These are phyloP conservation scores for Alauda arvensis DNA, from an alignment of 2,797 vertebrate genomes.

Conservation along the genomic window DNA sequence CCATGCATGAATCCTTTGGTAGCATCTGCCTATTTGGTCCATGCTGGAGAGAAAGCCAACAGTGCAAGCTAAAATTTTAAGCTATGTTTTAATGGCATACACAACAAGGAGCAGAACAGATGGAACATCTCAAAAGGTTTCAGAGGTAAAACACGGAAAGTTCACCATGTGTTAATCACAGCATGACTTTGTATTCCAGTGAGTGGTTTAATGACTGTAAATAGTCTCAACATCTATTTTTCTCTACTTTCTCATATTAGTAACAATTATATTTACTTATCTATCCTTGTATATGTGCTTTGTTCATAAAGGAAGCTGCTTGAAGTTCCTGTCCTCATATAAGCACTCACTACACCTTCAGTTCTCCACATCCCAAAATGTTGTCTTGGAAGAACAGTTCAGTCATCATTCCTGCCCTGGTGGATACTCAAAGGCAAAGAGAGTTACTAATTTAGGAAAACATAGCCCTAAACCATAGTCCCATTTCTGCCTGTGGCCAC, in stretches of 20 bases:
- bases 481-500: not conserved
- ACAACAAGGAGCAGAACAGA: not conserved
- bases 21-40: not conserved
- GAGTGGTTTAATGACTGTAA: not conserved
- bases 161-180: not conserved
- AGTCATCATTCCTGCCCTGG: not conserved
- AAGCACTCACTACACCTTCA: rapidly evolving
- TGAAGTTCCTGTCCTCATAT: not conserved
- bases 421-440: not conserved
- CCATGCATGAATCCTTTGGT: not conserved
- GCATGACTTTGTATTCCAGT: not conserved
- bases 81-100: not conserved
- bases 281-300: not conserved
- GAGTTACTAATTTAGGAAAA: not conserved
- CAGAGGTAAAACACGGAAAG: not conserved
- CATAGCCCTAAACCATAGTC: not conserved
- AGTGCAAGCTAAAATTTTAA: not conserved
- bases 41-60: not conserved
- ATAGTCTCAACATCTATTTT: not conserved
- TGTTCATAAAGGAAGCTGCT: not conserved
- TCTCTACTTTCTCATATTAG: not conserved
- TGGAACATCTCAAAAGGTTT: not conserved
- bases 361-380: not conserved
- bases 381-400: not conserved
- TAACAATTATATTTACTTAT: not conserved